Conservation (phyloP, 1,140 invertebrate genomes). For the Lepidostoma basale region DNA sequence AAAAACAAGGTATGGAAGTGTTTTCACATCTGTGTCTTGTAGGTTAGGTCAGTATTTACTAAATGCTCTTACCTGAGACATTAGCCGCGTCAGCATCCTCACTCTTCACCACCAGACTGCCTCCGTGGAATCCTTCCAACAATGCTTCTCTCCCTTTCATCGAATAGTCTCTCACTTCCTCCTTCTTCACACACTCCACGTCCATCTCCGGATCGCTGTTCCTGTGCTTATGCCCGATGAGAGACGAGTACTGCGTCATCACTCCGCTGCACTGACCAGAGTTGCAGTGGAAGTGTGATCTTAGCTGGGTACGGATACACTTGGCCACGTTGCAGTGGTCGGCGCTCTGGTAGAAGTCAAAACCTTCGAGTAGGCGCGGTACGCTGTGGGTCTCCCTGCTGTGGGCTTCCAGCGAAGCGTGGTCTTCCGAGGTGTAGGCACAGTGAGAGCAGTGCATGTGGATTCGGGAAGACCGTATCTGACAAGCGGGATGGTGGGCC, state of each 20-base stretch:
- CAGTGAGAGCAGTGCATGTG: constrained; percentile 58
- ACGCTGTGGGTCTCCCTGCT: constrained; percentile 57
- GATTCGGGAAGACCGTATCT: constrained; percentile 51
- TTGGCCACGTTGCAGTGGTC: constrained; percentile 59
- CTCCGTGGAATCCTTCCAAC: constrained; percentile 51
- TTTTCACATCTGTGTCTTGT: no score
- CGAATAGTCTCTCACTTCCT: constrained; percentile 60
- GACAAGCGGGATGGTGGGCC: constrained; percentile 54
- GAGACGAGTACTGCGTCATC: constrained; percentile 57
- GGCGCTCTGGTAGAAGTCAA: constrained; percentile 52
- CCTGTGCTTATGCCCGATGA: constrained; percentile 56
- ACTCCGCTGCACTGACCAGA: constrained; percentile 55
- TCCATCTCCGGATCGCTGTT: constrained; percentile 20
- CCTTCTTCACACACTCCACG: constrained; percentile 53
- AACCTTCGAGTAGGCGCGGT: constrained; percentile 55
- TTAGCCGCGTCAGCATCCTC: constrained; percentile 49
- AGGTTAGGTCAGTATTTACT: no score
- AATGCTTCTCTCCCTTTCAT: constrained; percentile 48
- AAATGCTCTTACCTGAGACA: constrained; percentile 52
- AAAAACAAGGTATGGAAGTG: no score
- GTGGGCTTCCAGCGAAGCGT: constrained; percentile 56
- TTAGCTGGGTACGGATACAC: constrained; percentile 56
- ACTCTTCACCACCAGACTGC: constrained; percentile 58
- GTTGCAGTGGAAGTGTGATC: constrained; percentile 59
- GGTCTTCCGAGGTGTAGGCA: constrained; percentile 54